phyloP scores from a whole-genome alignment of 2,888 invertebrate genomes.

The Dicyrtoma fusca region DNA sequence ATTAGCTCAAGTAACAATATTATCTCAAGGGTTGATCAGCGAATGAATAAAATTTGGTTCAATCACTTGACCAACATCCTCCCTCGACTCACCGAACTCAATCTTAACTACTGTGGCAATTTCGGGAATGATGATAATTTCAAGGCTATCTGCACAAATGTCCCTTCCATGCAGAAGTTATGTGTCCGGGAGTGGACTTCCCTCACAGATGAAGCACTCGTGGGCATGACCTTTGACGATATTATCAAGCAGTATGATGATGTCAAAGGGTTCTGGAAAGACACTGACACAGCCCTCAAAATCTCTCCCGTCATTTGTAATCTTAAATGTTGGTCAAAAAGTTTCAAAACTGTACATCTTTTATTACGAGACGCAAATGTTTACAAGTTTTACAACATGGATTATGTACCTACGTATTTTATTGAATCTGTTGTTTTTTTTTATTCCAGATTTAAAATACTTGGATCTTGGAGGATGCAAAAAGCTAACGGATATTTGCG shows the following conservation, averaged over 20 bases:
- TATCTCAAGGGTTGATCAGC: slow-evolving; percentile 17
- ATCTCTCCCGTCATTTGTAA: slow-evolving; percentile 19
- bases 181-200: slow-evolving; percentile 47
- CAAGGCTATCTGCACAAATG: slow-evolving; percentile 42
- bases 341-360: no score
- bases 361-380: no score
- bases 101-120: slow-evolving; percentile 46
- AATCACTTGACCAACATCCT: slow-evolving; percentile 38
- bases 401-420: background rate
- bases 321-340: slow-evolving; percentile 30
- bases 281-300: slow-evolving; percentile 12
- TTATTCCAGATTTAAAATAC: slow-evolving; percentile 38
- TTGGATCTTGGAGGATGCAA: slow-evolving; percentile 48
- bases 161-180: slow-evolving; percentile 41
- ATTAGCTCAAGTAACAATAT: slow-evolving; percentile 34
- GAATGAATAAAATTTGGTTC: slow-evolving; percentile 43
- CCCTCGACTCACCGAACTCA: slow-evolving; percentile 38
- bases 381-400: no score
- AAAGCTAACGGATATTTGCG: slow-evolving; percentile 44
- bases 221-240: slow-evolving; percentile 42
- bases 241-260: slow-evolving; percentile 29
- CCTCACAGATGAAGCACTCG: slow-evolving; percentile 47
- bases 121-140: slow-evolving; percentile 52
- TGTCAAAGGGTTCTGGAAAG: slow-evolving; percentile 9
- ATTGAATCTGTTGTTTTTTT: background rate